A percentile compares a stretch with the other conserved stretches of the same genome.
phyloP scores from a whole-genome alignment of 1,140 invertebrate genomes.

The Stegodyphus dumicola region DNA sequence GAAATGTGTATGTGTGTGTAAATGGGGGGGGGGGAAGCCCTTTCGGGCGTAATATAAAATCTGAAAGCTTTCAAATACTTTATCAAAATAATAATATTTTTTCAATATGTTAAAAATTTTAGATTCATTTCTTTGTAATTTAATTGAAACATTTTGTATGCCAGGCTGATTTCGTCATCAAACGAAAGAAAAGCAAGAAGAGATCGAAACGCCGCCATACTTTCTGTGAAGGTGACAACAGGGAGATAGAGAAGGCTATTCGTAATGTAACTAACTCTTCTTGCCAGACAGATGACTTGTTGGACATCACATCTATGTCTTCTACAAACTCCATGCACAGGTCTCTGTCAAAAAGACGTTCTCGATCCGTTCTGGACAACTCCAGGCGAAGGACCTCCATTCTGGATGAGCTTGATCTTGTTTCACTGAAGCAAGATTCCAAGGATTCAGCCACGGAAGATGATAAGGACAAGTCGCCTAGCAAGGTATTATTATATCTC shows the following conservation, averaged over 20 bases:
- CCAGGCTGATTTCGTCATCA: constrained; percentile 64
- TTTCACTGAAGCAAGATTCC: constrained; percentile 3
- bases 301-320: background rate
- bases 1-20: too few species aligned
- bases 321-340: background rate
- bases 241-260: constrained; percentile 48
- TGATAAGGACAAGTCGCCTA: constrained; percentile 37
- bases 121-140: constrained; percentile 1
- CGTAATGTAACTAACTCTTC: constrained; percentile 50
- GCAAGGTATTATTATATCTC: constrained; percentile 2
- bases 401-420: constrained; percentile 38
- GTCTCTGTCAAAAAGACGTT: constrained; percentile 34
- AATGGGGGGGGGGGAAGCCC: background rate
- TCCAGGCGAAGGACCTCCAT: constrained; percentile 13
- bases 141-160: background rate
- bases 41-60: background rate
- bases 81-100: background rate
- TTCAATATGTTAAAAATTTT: background rate
- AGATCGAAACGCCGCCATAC: constrained; percentile 63
- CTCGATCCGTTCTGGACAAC: constrained; percentile 19
- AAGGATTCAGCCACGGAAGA: constrained; percentile 14
- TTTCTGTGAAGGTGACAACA: constrained; percentile 55
- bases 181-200: constrained; percentile 63
- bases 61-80: background rate
- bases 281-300: constrained; percentile 60